Conservation (phyloP, 2,888 invertebrate genomes). For the Pachycephus smyrnensis region DNA sequence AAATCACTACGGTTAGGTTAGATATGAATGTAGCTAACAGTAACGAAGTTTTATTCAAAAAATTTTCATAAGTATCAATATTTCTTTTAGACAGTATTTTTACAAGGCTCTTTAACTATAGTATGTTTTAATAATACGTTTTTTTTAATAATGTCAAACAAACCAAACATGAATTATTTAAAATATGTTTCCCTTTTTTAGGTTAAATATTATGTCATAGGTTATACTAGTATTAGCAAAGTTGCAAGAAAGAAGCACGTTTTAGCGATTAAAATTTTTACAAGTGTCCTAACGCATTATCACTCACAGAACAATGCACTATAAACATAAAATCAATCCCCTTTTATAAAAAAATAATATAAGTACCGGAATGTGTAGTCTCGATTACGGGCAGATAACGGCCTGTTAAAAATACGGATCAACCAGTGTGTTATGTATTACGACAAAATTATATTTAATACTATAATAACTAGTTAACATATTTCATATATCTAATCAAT, state of each 20-base stretch:
- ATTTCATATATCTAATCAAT: too few relatives aligned
- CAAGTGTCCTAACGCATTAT: not conserved
- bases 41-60: not conserved
- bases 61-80: not conserved
- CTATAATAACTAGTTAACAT: too few relatives aligned
- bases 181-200: not conserved
- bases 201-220: conserved; percentile 1
- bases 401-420: not conserved
- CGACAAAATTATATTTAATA: too few relatives aligned
- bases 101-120: not conserved
- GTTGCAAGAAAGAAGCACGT: not conserved
- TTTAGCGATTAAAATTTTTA: not conserved
- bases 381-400: not conserved
- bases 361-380: not conserved
- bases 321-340: not conserved
- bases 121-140: not conserved
- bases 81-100: not conserved
- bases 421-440: not conserved
- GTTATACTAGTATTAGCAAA: not conserved
- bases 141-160: not conserved
- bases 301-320: not conserved
- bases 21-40: not conserved
- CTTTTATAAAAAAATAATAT: not conserved
- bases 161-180: not conserved
- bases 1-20: not conserved